Conservation (phyloP, 2,888 invertebrate genomes). For the Megastigmus dorsalis region DNA sequence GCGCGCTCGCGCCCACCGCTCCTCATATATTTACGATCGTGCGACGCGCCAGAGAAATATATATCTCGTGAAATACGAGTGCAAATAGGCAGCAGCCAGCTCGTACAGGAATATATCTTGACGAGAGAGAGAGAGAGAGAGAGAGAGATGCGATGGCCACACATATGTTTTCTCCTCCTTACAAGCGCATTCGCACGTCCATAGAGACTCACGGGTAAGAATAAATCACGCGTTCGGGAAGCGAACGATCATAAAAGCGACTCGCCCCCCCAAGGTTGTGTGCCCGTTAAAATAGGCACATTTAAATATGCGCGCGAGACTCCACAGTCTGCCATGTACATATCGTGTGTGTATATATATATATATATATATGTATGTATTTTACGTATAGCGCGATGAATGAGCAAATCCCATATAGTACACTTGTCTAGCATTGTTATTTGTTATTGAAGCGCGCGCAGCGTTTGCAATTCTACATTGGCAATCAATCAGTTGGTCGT, state of each 20-base stretch:
- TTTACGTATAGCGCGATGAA: not conserved
- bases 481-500: slow-evolving; percentile 21
- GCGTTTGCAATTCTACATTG: slow-evolving; percentile 7
- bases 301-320: slow-evolving; percentile 27
- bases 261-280: slow-evolving; percentile 29
- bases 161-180: slow-evolving; percentile 5
- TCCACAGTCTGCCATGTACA: too few species aligned
- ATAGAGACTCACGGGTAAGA: too few species aligned
- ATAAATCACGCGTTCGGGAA: slow-evolving; percentile 45
- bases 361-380: too few species aligned
- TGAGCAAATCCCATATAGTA: slow-evolving; percentile 2
- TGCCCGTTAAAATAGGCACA: slow-evolving; percentile 28
- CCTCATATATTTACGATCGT: slow-evolving; percentile 17
- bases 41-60: not conserved
- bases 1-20: too few species aligned
- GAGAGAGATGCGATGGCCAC: too few species aligned
- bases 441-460: too few species aligned
- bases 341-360: too few species aligned
- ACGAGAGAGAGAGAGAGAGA: too few species aligned
- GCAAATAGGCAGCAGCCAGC: slow-evolving; percentile 21
- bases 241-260: slow-evolving; percentile 43
- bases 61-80: slow-evolving; percentile 36
- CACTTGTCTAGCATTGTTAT: not conserved
- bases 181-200: slow-evolving; percentile 36
- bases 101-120: not conserved